phyloP scores from a whole-genome alignment of 2,113 vertebrate species.

The Campylomormyrus numenius region DNA sequence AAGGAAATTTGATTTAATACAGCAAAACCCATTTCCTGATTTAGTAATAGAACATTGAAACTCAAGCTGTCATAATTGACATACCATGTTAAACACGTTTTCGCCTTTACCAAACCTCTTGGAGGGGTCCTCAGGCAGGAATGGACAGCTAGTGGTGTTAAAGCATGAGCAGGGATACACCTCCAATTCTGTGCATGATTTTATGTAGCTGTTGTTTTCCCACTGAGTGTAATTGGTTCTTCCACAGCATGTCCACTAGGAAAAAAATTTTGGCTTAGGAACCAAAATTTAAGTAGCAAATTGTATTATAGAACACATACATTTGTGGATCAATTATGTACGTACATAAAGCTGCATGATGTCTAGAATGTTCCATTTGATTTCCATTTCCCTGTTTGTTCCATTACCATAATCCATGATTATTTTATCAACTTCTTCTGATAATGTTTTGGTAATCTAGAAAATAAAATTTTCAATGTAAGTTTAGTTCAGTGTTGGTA shows the following conservation, averaged over 20 bases:
- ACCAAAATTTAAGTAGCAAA: neutral
- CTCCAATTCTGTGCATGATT: neutral
- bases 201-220: constrained; percentile 43
- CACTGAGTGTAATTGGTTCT: constrained; percentile 38
- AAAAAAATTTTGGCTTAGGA: neutral
- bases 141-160: constrained; percentile 31
- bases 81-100: constrained; percentile 32
- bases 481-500: neutral
- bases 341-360: constrained; percentile 45
- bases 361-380: constrained; percentile 42
- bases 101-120: constrained; percentile 27
- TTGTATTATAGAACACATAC: neutral
- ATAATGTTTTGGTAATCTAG: constrained; percentile 38
- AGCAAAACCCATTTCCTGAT: neutral
- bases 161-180: constrained; percentile 55
- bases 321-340: neutral
- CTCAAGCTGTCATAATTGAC: neutral
- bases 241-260: constrained; percentile 53
- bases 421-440: constrained; percentile 7
- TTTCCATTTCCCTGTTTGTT: neutral
- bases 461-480: neutral
- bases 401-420: constrained; percentile 31
- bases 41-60: neutral
- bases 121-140: neutral
- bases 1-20: neutral